Evolutionary conservation across 53 echinoderm and acorn worm species (phyloP).

Genomic region (Paracentrotus lividus): DNA sequence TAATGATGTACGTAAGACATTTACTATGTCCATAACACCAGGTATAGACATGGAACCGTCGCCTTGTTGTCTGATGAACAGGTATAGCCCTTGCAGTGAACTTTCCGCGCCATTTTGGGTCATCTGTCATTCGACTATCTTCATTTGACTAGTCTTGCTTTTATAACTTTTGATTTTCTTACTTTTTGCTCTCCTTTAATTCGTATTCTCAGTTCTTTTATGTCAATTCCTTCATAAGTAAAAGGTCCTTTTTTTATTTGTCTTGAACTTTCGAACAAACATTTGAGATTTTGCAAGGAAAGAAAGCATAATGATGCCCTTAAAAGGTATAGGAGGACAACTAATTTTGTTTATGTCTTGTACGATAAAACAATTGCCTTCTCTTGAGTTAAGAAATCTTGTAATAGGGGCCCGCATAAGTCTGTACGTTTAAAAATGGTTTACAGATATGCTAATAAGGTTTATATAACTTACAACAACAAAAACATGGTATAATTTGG

Average conservation of each 20-base stretch:
- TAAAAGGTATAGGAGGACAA: not conserved
- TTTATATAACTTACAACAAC: no score
- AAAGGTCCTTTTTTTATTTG: no score
- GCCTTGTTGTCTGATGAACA: not conserved
- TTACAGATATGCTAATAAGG: no score
- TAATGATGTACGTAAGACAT: not conserved
- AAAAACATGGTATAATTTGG: no score
- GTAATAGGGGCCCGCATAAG: not conserved
- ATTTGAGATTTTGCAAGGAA: not conserved
- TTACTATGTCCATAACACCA: not conserved
- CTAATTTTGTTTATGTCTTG: not conserved
- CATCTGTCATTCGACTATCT: not conserved
- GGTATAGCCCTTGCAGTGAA: not conserved
- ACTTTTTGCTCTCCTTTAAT: not conserved
- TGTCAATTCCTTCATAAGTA: no score
- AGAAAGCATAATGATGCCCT: not conserved
- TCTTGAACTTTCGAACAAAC: not conserved
- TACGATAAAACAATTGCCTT: not conserved
- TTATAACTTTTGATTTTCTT: not conserved
- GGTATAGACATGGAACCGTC: not conserved
- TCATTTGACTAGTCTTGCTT: not conserved
- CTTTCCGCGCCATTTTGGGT: not conserved
- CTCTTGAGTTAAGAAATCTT: not conserved
- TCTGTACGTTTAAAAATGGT: no score
- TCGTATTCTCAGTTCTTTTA: not conserved